phyloP scores from a whole-genome alignment of 2,888 invertebrate species.

The Danaus chrysippus region DNA sequence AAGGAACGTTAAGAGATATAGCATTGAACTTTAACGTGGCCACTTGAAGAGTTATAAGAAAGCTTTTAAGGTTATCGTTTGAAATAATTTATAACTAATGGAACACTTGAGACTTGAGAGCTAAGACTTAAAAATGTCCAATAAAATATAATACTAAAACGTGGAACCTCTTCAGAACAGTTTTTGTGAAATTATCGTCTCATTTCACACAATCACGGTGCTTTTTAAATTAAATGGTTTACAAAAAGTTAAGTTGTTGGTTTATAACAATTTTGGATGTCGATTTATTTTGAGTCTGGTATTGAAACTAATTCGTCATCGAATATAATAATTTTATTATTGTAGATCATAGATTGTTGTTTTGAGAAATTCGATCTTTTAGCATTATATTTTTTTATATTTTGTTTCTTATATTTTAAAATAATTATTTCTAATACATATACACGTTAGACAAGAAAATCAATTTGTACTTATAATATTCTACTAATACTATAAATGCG shows the following conservation, averaged over 20 bases:
- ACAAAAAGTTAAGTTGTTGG: too few relatives aligned
- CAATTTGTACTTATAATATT: too few relatives aligned
- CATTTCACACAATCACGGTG: slow-evolving; percentile 15
- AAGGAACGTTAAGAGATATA: slow-evolving; percentile 25
- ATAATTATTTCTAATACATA: not conserved
- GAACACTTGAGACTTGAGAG: slow-evolving; percentile 61
- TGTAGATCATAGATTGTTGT: not conserved
- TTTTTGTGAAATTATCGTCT: slow-evolving; percentile 13
- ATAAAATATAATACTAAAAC: slow-evolving; percentile 46
- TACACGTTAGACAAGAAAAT: not conserved
- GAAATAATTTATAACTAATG: slow-evolving; percentile 69
- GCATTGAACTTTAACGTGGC: slow-evolving; percentile 54
- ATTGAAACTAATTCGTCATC: not conserved
- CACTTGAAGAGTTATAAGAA: slow-evolving; percentile 57
- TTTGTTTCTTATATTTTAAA: slow-evolving; percentile 8
- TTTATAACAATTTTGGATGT: too few relatives aligned
- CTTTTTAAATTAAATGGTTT: too few relatives aligned
- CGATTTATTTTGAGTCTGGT: not conserved
- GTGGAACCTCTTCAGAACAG: slow-evolving; percentile 50
- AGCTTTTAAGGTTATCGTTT: slow-evolving; percentile 71
- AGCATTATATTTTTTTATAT: not conserved
- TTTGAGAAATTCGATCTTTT: not conserved
- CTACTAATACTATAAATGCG: too few relatives aligned
- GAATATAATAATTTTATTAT: not conserved
- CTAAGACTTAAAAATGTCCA: slow-evolving; percentile 36